These are phyloP conservation scores for Ataeniobius toweri DNA, from an alignment of 2,797 vertebrate species.

Conservation along the genomic window DNA sequence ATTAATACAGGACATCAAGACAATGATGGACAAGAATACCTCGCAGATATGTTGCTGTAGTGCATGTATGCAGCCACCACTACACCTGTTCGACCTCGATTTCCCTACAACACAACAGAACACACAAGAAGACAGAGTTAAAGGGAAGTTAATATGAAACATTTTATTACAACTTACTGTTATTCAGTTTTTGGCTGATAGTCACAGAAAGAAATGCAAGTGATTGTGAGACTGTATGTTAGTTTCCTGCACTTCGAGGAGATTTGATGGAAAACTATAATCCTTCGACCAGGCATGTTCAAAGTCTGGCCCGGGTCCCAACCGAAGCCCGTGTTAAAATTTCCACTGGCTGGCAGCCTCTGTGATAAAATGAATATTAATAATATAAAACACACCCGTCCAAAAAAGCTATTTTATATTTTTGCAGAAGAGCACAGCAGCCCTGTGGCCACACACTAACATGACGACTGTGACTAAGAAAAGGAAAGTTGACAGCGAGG, in stretches of 20 bases:
- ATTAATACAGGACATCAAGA: not conserved
- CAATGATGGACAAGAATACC: conserved; percentile 72
- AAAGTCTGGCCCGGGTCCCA: too few species aligned
- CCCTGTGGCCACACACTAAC: not conserved
- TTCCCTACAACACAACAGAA: conserved; percentile 80
- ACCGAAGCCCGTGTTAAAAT: too few species aligned
- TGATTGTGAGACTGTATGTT: not conserved
- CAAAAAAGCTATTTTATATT: too few species aligned
- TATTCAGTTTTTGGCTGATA: too few species aligned
- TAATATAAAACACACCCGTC: too few species aligned
- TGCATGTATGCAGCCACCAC: conserved; percentile 96
- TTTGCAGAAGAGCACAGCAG: too few species aligned
- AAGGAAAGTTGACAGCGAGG: conserved; percentile 37
- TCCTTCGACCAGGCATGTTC: too few species aligned
- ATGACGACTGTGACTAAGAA: not conserved
- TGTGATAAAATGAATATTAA: too few species aligned
- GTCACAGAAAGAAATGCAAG: not conserved
- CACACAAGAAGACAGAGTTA: not conserved
- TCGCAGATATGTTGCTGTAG: conserved; percentile 97
- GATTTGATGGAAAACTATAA: not conserved
- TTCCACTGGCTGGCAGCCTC: too few species aligned
- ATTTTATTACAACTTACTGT: not conserved
- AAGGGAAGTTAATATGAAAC: not conserved
- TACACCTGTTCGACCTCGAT: conserved; percentile 90
- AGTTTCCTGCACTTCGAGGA: not conserved